These are phyloP conservation scores for Drosophila parabipectinata DNA, from an alignment of 1,140 invertebrate genomes.

Conservation along the genomic window DNA sequence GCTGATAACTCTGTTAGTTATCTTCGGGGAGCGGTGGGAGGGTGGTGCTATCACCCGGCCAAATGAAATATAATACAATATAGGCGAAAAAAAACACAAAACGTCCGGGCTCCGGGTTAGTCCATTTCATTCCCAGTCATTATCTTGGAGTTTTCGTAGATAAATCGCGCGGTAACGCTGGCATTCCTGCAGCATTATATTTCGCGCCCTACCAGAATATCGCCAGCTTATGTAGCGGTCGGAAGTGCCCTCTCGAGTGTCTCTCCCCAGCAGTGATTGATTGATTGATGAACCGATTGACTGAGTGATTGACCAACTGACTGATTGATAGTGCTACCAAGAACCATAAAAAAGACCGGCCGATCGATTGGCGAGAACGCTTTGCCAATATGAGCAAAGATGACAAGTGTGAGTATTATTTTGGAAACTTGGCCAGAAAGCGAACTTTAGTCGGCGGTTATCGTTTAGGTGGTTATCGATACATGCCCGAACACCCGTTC, in stretches of 20 bases:
- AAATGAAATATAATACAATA: constrained; percentile 79
- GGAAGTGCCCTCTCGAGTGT: constrained; percentile 45
- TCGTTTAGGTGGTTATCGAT: constrained; percentile 12
- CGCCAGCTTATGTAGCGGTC: constrained; percentile 45
- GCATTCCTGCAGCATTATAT: constrained; percentile 57
- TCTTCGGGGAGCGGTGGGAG: constrained; percentile 30
- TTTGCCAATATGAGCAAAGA: constrained; percentile 73
- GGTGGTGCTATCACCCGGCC: constrained; percentile 47
- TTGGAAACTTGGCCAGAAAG: constrained; percentile 13
- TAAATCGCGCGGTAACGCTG: constrained; percentile 63
- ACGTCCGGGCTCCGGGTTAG: constrained; percentile 26
- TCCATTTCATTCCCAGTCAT: constrained; percentile 58
- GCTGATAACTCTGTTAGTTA: constrained; percentile 42
- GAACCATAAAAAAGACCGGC: not conserved
- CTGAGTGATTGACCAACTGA: constrained; percentile 18
- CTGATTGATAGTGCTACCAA: constrained; percentile 9
- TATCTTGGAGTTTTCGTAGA: constrained; percentile 81
- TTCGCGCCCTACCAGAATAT: constrained; percentile 43
- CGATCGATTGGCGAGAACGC: constrained; percentile 16
- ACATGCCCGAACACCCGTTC: not conserved
- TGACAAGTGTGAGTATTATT: constrained; percentile 75
- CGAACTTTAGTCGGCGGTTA: constrained; percentile 51
- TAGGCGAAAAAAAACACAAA: constrained; percentile 16
- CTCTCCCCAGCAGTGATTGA: constrained; percentile 32
- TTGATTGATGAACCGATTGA: constrained; percentile 32